Base-by-base conservation (phyloP, 2,888 invertebrate species). In the Dolichomitus sp. region DNA sequence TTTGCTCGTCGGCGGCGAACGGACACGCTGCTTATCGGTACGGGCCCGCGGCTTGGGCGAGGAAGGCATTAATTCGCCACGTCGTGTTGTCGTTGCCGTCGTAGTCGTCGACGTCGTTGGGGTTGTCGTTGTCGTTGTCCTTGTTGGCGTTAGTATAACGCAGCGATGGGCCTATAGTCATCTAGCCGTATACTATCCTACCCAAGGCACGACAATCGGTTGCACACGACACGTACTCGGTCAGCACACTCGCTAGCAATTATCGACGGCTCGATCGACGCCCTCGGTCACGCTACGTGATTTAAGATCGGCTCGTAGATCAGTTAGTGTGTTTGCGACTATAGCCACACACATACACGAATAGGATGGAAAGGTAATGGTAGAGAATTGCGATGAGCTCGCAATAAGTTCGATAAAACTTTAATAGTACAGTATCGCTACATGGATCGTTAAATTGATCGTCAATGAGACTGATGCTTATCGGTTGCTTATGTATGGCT, bases 21-120 rank as follows among this genome's bases (percentile, higher is more conserved):
- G 72, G 79, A 73, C 79, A 76, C 68, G 76, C 79, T 76, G 83
- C 80, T 83, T 83, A 83, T 83, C 83, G 79, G 68, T 23, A 75
- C 57, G 78, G 78, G 68, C 59, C 72, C 79, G 72, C 83, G 75
- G 68, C 76, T 45, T 75, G 54, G 79, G 54, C 68, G 68, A 68
- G 75, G 59, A 76, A 83, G 66, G 76, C 83, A 80, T 80, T 83
- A 83, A 83, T 83, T 83, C 79, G 82, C 75, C 70, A 72, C 72
- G 82, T 72, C 70, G 79, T 79, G 52, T 65, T 52, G 61, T 70
- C 65, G 70, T 73, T 65, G 74, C 52, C 63, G 33, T 65, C 74
- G 23, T 45, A 42, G 48, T 42, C 23, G 23, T 23, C 23, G 23
- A 72, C 70, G 82, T 70, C 70, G 78, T 78, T 23, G 23, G 23